Conservation (phyloP, 1,140 invertebrate genomes). For the Rhagoletis zephyria region DNA sequence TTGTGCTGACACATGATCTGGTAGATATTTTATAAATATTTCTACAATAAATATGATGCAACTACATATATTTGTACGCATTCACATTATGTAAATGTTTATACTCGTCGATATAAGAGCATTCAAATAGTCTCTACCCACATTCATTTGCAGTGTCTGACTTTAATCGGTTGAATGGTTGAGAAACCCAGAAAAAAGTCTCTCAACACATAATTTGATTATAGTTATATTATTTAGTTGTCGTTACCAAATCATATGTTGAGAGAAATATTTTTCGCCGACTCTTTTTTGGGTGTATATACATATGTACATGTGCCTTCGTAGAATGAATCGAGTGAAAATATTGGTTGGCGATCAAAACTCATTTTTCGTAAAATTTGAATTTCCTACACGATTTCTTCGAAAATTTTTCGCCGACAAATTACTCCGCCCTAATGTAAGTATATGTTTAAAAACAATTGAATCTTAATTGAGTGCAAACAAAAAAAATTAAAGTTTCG, state of each 20-base stretch:
- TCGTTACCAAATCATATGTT: too few species aligned
- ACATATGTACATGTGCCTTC: too few species aligned
- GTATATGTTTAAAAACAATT: neutral
- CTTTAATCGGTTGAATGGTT: neutral
- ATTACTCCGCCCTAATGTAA: too few species aligned
- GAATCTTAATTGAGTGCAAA: neutral
- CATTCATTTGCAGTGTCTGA: neutral
- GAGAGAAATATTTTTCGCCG: too few species aligned
- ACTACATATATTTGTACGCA: neutral
- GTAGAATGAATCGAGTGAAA: too few species aligned
- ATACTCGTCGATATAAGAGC: too few species aligned
- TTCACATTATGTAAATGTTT: neutral
- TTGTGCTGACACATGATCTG: neutral
- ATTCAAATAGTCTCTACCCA: too few species aligned
- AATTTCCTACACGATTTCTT: too few species aligned
- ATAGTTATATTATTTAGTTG: too few species aligned
- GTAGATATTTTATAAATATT: neutral
- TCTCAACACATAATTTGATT: too few species aligned
- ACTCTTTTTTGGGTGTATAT: neutral
- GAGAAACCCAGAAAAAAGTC: neutral
- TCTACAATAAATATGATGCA: neutral
- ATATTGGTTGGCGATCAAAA: neutral
- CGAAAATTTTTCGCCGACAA: too few species aligned
- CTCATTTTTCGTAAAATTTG: too few species aligned
- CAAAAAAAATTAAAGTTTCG: neutral